Conservation (phyloP, 2,888 invertebrate genomes). For the Listrodromus nycthemerus region DNA sequence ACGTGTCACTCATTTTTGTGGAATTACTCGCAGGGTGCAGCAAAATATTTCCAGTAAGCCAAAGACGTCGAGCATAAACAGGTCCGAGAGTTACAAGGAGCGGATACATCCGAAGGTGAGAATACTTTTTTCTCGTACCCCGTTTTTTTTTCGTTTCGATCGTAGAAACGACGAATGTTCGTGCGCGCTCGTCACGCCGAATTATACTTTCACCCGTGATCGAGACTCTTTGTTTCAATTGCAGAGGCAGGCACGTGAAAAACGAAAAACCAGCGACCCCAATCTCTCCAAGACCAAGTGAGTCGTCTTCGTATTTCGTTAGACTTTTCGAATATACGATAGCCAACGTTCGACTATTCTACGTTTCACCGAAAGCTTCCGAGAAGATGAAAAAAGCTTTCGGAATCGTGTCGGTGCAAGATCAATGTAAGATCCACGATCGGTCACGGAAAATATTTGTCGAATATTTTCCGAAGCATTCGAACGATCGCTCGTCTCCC, state of each 20-base stretch:
- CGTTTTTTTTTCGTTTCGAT: too few relatives aligned
- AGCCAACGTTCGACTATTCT: too few relatives aligned
- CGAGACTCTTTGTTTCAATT: constrained; percentile 76
- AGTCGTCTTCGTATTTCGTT: too few relatives aligned
- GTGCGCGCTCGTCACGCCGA: not conserved
- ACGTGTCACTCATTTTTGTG: constrained; percentile 67
- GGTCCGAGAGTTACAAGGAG: constrained; percentile 91
- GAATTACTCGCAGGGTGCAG: constrained; percentile 79
- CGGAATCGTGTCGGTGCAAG: too few relatives aligned
- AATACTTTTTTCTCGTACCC: constrained; percentile 28
- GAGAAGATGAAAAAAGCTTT: too few relatives aligned
- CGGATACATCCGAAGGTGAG: constrained; percentile 86
- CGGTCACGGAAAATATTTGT: too few relatives aligned
- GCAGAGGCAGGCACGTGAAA: constrained; percentile 89
- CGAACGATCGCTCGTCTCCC: too few relatives aligned
- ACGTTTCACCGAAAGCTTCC: too few relatives aligned
- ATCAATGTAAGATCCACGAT: too few relatives aligned
- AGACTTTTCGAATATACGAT: too few relatives aligned
- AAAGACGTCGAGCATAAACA: constrained; percentile 86
- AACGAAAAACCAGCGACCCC: constrained; percentile 93
- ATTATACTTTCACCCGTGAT: constrained; percentile 1
- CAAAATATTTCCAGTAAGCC: constrained; percentile 84
- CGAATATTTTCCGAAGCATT: too few relatives aligned
- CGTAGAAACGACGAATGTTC: too few relatives aligned
- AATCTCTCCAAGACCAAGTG: constrained; percentile 90